Conservation (phyloP, 1,140 invertebrate genomes). For the Notospermus geniculatus region DNA sequence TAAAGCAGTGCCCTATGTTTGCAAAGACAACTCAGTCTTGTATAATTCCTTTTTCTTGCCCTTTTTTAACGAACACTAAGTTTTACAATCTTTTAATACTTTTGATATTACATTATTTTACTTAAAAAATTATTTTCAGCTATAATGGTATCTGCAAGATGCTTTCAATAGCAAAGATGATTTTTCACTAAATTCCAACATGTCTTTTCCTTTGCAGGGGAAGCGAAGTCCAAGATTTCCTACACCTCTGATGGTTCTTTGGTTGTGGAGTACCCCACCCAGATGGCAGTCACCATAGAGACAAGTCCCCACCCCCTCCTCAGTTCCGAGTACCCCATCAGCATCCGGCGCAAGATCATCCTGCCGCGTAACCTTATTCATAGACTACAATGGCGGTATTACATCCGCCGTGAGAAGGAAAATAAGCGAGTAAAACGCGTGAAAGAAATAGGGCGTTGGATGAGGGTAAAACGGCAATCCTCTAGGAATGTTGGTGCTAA, state of each 20-base stretch:
- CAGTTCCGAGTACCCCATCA: conserved; percentile 71
- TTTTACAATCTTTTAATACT: too few species aligned
- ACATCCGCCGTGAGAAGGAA: conserved; percentile 46
- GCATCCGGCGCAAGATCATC: conserved; percentile 88
- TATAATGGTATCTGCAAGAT: too few species aligned
- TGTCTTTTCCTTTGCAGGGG: conserved; percentile 33
- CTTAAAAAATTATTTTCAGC: too few species aligned
- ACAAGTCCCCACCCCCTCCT: conserved; percentile 81
- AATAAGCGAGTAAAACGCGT: conserved; percentile 33
- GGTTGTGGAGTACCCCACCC: conserved; percentile 55
- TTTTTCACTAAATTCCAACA: too few species aligned
- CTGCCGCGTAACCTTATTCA: conserved; percentile 73
- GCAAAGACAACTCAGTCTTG: too few species aligned
- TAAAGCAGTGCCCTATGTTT: too few species aligned
- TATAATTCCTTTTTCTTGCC: too few species aligned
- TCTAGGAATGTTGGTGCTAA: conserved; percentile 17
- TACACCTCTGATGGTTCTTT: conserved; percentile 56
- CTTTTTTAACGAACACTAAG: too few species aligned
- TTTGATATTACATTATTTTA: too few species aligned
- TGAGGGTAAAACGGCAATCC: conserved; percentile 47
- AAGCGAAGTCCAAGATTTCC: conserved; percentile 49
- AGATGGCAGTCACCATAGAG: conserved; percentile 53
- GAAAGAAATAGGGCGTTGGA: conserved; percentile 41
- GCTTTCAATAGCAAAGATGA: too few species aligned
- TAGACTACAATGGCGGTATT: conserved; percentile 90